Conservation (phyloP, 2,888 invertebrate genomes). For the Argyresthia goedartella region DNA sequence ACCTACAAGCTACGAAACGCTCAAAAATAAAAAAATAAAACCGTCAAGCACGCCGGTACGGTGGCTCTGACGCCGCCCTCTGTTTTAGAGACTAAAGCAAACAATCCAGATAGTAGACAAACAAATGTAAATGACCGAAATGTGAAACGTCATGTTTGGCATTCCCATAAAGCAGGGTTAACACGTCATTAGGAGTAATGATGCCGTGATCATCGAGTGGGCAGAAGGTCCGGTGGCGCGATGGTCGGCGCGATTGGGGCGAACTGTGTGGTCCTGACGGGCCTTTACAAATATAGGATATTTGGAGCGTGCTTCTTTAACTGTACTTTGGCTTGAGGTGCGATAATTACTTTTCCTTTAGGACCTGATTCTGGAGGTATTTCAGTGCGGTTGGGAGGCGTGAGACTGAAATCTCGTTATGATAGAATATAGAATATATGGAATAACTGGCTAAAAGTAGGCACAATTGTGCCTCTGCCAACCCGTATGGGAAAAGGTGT, state of each 20-base stretch:
- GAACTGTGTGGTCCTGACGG: slow-evolving; percentile 52
- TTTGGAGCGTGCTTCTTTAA: not conserved
- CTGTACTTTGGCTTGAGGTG: not conserved
- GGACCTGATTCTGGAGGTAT: not conserved
- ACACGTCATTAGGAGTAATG: slow-evolving; percentile 59
- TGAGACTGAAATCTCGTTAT: too few species aligned
- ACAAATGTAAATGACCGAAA: slow-evolving; percentile 71
- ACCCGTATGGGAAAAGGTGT: too few species aligned
- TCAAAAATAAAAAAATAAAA: slow-evolving; percentile 46
- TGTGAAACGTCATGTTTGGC: slow-evolving; percentile 69
- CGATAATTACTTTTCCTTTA: not conserved
- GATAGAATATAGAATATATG: too few species aligned
- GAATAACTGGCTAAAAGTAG: too few species aligned
- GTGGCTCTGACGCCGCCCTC: slow-evolving; percentile 60
- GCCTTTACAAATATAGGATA: slow-evolving; percentile 1
- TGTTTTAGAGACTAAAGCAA: slow-evolving; percentile 66
- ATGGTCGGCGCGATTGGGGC: slow-evolving; percentile 54
- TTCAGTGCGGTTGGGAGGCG: too few species aligned
- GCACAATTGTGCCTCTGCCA: too few species aligned
- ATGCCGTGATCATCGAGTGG: slow-evolving; percentile 2
- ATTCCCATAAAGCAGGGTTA: slow-evolving; percentile 71
- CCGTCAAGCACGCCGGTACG: slow-evolving; percentile 35
- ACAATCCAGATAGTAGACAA: slow-evolving; percentile 65
- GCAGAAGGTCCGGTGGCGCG: slow-evolving; percentile 30
- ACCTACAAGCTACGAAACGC: slow-evolving; percentile 31